Base-by-base conservation (phyloP, 1,140 invertebrate species). In the Heliothis virescens region DNA sequence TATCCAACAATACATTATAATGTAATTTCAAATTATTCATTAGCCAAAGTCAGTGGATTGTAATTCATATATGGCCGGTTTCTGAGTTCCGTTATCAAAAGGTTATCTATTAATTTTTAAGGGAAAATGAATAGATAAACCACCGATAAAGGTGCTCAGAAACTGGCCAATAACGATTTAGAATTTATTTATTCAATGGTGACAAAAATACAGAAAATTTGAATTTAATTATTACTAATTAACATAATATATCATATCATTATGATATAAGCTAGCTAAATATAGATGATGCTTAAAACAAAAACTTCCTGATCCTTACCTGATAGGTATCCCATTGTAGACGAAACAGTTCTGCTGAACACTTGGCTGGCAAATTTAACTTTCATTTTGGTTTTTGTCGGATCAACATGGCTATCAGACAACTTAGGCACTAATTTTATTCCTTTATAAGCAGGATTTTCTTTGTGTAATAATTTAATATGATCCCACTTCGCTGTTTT, bases 321-420 rank as follows among this genome's bases (percentile, higher is more conserved):
- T 60, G 78, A 67, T 50, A 82, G 77, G 71, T 75, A 84, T 26
- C 79, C 74, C 75, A 85, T 67, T 18, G 13, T 73, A 34, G 71
- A 12, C 21, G 78, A 81, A 12, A 86, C 78, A 50, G 62, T 63
- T 65, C 79, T 48, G 53, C 83, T 84, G 34, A 86, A 83, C 2
- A 85, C 62, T 72, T 86, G 82, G 0, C 76, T 82, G 5, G 81
- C 76, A 71, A 62, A 75, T 75, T 82, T 86, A 1, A 84, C 83
- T 63, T 82, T 83, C 83, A 84, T 87, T 55, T 83, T 85, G 5
- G 72, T 71, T 81, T 83, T 84, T 0, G 74, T 57, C 69, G 80
- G 77, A 12, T 18, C n/a, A 7, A 83, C 76, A 82, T 89, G 85
- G 12, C 12, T 59, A n/a, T 85, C 59, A 13, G 59, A 29, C 21